Conservation (phyloP, 2,797 vertebrate genomes). For the Crocidura indochinensis region DNA sequence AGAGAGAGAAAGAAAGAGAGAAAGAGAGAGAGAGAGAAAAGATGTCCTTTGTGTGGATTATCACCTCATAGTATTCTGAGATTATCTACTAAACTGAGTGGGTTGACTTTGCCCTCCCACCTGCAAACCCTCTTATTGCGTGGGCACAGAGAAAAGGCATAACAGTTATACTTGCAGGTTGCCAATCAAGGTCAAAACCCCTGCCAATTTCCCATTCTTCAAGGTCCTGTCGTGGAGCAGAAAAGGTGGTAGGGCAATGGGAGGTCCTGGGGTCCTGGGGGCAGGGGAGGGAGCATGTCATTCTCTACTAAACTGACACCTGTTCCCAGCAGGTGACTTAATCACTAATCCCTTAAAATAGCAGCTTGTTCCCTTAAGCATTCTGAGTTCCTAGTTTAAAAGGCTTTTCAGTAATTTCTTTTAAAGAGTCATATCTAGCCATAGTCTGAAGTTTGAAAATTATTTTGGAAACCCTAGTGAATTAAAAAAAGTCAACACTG, state of each 20-base stretch:
- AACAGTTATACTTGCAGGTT: not conserved
- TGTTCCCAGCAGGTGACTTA: conserved; percentile 76
- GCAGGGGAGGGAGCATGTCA: not conserved
- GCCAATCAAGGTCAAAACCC: conserved; percentile 59
- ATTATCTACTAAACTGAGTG: conserved; percentile 47
- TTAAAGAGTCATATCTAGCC: conserved; percentile 60
- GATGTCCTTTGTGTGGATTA: not conserved
- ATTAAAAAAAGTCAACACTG: conserved; percentile 27
- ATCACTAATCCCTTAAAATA: conserved; percentile 75
- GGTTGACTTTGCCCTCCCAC: not conserved
- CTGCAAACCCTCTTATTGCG: conserved; percentile 3
- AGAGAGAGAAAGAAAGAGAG: too few relatives aligned
- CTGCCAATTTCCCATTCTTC: conserved; percentile 1
- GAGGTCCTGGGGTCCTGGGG: conserved; percentile 37
- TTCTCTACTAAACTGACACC: conserved; percentile 69
- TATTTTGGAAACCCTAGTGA: conserved; percentile 68
- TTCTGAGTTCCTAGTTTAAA: conserved; percentile 70
- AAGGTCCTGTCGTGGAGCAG: not conserved
- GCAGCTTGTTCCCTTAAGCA: conserved; percentile 52
- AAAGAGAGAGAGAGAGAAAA: conserved; percentile 21
- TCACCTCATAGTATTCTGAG: not conserved
- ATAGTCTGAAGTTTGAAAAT: conserved; percentile 43
- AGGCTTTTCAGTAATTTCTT: conserved; percentile 52
- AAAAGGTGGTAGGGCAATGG: conserved; percentile 28
- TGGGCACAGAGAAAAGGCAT: conserved; percentile 33